Conservation (phyloP, 1,140 invertebrate genomes). For the Pseudomyrmex dendroicus region DNA sequence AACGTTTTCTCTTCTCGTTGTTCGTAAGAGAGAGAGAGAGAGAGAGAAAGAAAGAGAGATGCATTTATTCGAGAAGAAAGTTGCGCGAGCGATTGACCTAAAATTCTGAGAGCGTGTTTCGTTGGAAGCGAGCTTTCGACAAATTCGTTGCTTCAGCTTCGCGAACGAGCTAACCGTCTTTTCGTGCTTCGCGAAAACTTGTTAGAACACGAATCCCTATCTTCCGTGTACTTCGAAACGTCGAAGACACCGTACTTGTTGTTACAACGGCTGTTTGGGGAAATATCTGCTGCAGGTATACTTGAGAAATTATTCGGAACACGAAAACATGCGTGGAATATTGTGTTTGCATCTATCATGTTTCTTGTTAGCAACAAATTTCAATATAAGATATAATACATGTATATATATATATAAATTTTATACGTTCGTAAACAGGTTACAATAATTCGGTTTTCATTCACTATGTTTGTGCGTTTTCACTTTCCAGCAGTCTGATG, state of each 20-base stretch:
- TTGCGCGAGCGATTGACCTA: slow-evolving; percentile 53
- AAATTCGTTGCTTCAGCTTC: slow-evolving; percentile 50
- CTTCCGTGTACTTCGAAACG: neutral
- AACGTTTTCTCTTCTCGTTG: neutral
- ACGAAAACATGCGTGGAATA: neutral
- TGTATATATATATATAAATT: slow-evolving; percentile 7
- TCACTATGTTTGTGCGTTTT: neutral
- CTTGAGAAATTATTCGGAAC: neutral
- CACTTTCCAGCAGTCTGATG: too few species aligned
- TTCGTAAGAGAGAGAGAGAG: neutral
- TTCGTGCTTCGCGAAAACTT: slow-evolving; percentile 50
- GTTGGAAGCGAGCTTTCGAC: slow-evolving; percentile 45
- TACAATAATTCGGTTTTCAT: neutral
- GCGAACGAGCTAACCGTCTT: slow-evolving; percentile 31
- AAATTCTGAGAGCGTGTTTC: slow-evolving; percentile 43
- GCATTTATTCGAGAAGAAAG: slow-evolving; percentile 4
- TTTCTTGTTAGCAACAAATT: neutral
- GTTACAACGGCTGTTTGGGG: slow-evolving; percentile 26
- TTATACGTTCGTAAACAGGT: neutral
- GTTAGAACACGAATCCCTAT: slow-evolving; percentile 30
- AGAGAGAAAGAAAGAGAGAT: neutral
- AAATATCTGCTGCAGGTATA: neutral
- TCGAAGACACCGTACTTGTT: slow-evolving; percentile 40
- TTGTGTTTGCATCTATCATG: neutral
- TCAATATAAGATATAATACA: neutral